These are phyloP conservation scores for Omphaloscelis lunosa DNA, from an alignment of 2,888 invertebrate genomes.

Conservation along the genomic window DNA sequence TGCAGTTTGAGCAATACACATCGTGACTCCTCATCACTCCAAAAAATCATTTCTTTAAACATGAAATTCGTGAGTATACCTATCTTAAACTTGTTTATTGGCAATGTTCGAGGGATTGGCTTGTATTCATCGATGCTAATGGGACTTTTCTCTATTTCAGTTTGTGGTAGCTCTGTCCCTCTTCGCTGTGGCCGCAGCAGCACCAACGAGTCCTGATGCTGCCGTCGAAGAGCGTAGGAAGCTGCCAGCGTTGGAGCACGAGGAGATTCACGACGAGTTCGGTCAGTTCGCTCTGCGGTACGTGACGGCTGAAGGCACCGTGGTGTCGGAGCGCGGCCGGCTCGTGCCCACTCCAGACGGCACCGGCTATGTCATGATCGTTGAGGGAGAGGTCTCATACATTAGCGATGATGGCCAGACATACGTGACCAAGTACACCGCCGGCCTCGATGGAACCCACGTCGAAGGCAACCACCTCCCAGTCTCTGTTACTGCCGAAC, in stretches of 20 bases:
- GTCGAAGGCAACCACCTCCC: slow-evolving; percentile 76
- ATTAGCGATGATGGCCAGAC: slow-evolving; percentile 78
- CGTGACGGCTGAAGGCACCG: slow-evolving; percentile 79
- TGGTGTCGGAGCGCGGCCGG: slow-evolving; percentile 76
- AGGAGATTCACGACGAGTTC: slow-evolving; percentile 76
- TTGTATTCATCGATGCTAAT: slow-evolving; percentile 1
- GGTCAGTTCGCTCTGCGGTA: slow-evolving; percentile 80
- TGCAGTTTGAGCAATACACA: slow-evolving; percentile 10
- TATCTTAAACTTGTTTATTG: background rate
- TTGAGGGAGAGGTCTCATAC: slow-evolving; percentile 79
- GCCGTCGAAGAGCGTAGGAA: slow-evolving; percentile 62
- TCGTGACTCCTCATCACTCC: slow-evolving; percentile 11
- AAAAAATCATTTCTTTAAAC: slow-evolving; percentile 42
- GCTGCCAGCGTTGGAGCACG: slow-evolving; percentile 74
- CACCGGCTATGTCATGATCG: slow-evolving; percentile 72
- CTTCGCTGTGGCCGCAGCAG: slow-evolving; percentile 68
- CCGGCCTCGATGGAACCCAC: slow-evolving; percentile 77
- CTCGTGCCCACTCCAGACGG: slow-evolving; percentile 58
- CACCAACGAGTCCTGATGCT: slow-evolving; percentile 62
- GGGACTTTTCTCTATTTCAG: slow-evolving; percentile 61
- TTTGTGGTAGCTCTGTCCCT: slow-evolving; percentile 68
- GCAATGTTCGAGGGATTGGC: background rate
- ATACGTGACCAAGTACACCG: slow-evolving; percentile 79
- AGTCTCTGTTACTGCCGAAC: slow-evolving; percentile 65
- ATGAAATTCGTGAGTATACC: slow-evolving; percentile 71